A percentile compares a stretch with the other conserved stretches of the same genome.
These are phyloP conservation scores for Odontothrips loti DNA, from an alignment of 2,888 invertebrate species.

Conservation along the genomic window DNA sequence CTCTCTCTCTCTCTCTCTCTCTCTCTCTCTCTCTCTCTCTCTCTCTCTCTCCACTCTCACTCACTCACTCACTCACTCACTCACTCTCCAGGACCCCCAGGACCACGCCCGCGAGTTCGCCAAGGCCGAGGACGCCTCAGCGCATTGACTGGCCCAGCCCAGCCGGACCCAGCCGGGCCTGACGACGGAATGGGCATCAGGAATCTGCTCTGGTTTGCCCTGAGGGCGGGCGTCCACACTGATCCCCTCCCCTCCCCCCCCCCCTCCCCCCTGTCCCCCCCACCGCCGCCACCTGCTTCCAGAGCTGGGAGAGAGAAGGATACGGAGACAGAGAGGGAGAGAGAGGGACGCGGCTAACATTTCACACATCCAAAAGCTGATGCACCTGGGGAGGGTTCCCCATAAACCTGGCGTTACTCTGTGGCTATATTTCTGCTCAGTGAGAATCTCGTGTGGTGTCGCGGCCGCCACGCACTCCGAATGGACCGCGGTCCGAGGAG, in stretches of 20 bases:
- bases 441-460: too few species aligned
- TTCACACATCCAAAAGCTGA: too few species aligned
- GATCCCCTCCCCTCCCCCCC: not conserved
- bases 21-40: not conserved
- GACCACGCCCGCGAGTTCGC: not conserved
- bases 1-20: too few species aligned
- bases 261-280: not conserved
- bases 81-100: not conserved
- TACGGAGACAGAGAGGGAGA: too few species aligned
- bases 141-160: conserved; percentile 10
- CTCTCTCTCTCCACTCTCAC: not conserved
- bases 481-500: too few species aligned
- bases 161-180: not conserved
- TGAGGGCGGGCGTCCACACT: conserved; percentile 23
- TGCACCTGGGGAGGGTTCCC: too few species aligned
- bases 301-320: too few species aligned
- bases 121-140: conserved; percentile 16
- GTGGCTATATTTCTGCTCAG: too few species aligned
- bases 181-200: not conserved
- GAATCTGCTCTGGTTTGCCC: conserved; percentile 24
- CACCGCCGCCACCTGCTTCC: too few species aligned
- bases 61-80: not conserved
- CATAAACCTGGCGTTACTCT: too few species aligned
- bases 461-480: too few species aligned
- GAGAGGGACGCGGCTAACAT: too few species aligned